Percentiles rank a stretch among this genome's conserved stretches.
phyloP scores from a whole-genome alignment of 2,113 vertebrate species.

The Ivindomyrus marchei region DNA sequence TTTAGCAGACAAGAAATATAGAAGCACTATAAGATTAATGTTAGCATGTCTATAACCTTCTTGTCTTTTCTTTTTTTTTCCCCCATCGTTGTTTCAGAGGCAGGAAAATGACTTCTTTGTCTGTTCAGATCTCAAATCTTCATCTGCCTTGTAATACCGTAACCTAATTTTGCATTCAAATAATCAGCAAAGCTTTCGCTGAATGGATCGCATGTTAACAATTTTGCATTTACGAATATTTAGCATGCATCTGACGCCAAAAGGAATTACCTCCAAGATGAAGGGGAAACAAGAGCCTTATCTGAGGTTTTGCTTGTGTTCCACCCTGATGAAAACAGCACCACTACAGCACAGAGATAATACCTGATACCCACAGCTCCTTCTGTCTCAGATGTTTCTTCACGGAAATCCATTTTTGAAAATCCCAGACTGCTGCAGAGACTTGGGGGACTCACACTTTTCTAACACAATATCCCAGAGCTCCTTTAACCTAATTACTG shows the following conservation, averaged over 20 bases:
- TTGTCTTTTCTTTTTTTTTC: not conserved
- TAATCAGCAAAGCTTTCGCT: not conserved
- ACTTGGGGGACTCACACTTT: not conserved
- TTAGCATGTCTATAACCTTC: not conserved
- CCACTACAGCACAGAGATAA: not conserved
- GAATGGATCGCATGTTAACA: not conserved
- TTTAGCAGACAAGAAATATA: not conserved
- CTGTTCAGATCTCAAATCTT: not conserved
- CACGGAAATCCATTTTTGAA: not conserved
- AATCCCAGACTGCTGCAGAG: not conserved
- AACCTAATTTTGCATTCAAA: not conserved
- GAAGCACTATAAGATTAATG: not conserved
- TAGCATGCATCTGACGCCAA: not conserved
- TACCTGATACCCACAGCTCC: not conserved
- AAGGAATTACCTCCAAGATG: not conserved
- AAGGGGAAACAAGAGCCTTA: not conserved
- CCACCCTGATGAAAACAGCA: not conserved
- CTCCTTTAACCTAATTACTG: conserved; percentile 7
- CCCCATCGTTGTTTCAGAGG: not conserved
- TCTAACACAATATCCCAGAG: not conserved
- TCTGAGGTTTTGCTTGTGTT: not conserved
- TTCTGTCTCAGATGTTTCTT: not conserved
- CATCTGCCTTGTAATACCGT: not conserved
- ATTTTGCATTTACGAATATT: not conserved
- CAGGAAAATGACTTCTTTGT: not conserved